A percentile compares a stretch with the other conserved stretches of the same genome.
These are phyloP conservation scores for Puffinus mauretanicus DNA, from an alignment of 2,113 vertebrate genomes.

Conservation along the genomic window DNA sequence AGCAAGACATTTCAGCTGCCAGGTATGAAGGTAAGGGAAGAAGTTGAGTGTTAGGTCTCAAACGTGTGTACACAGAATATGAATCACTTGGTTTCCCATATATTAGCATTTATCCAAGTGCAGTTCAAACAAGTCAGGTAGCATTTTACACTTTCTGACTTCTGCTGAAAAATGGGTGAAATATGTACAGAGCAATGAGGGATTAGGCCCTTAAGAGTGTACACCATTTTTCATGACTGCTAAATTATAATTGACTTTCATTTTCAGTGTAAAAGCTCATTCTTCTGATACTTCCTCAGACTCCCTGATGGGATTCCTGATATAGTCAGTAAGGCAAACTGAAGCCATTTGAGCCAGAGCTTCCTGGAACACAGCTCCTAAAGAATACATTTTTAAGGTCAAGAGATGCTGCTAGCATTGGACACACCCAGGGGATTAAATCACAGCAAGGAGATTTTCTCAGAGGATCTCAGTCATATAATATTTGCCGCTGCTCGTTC, in stretches of 20 bases:
- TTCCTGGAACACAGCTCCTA: neutral
- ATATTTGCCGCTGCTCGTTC: neutral
- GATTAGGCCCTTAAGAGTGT: neutral
- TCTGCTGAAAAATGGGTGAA: neutral
- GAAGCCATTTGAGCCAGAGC: neutral
- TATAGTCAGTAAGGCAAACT: neutral
- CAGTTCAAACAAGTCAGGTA: neutral
- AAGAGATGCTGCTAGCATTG: neutral
- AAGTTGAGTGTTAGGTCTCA: neutral
- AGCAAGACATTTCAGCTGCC: neutral
- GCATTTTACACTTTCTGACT: neutral
- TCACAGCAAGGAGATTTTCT: neutral
- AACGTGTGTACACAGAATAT: neutral
- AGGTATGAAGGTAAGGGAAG: neutral
- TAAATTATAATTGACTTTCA: neutral
- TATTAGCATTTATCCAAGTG: fast-evolving
- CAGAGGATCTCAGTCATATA: neutral
- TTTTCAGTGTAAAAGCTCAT: neutral
- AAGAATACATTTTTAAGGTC: neutral
- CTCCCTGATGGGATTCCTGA: neutral
- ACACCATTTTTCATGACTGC: neutral
- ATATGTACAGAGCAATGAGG: neutral
- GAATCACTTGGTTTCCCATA: neutral
- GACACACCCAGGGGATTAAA: neutral
- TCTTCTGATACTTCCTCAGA: neutral